Base-by-base conservation (phyloP, 2,113 vertebrate species). In the Centropristis striata region DNA sequence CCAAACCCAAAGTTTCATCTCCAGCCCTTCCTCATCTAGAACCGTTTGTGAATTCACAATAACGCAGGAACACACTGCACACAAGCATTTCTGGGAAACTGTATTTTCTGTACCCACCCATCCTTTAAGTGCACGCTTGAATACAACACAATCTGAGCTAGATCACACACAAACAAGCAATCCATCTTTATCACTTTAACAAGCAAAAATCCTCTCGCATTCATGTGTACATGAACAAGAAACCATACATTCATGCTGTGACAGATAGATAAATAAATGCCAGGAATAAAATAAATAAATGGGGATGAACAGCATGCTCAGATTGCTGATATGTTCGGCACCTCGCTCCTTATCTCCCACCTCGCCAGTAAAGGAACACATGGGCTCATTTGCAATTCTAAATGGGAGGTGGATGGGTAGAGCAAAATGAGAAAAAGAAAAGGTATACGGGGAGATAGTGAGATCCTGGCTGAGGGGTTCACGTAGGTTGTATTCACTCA, bases 311-410 rank as follows among this genome's bases (percentile, higher is more conserved):
- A 88, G 71, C 77, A 89, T 76, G 66, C 79, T 77, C 68, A 77
- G 79, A 85, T 86, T 80, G 77, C 78, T 57, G 84, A 91, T 86
- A 88, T 36, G 54, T 76, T 49, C 64, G 65, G 64, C 70, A 51
- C 58, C 75, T 32, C 5, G 11, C 72, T 79, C 47, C 60, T 91
- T 90, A 90, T 90, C 88, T 82, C 46, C 63, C 66, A 55, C 39
- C 78, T 71, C 2, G n/a, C 71, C 57, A 85, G 74, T 79, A 84
- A 83, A 76, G 51, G 66, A 85, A 54, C 72, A 81, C n/a, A 75
- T 44, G 53, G 42, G 2, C 66, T 71, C 49, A 88, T 90, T 87
- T 90, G 80, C 73, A 92, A 90, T 87, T 88, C 78, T 9, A 75
- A 87, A 77, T 8, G n/a, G 21, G 47, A 18, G 21, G 39, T 11